Evolutionary conservation across 2,888 invertebrate genomes (phyloP).

Genomic region (Metacarcinus magister): DNA sequence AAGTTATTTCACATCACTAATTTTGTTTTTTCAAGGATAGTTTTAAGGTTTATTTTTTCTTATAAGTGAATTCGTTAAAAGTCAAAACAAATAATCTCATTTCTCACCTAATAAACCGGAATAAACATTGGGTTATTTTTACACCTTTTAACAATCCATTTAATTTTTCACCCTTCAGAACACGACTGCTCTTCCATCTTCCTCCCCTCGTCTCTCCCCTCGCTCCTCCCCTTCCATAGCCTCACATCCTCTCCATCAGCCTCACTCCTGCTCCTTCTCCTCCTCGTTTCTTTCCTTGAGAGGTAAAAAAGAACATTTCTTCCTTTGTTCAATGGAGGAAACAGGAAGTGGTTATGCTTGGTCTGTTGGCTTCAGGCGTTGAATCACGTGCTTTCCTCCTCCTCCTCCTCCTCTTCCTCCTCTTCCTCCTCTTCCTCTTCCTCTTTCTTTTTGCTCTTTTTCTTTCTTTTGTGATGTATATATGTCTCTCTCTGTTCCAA

Average conservation of each 20-base stretch:
- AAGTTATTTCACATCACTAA: too few relatives aligned
- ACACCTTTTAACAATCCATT: neutral
- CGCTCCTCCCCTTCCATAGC: too few relatives aligned
- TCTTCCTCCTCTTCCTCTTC: neutral
- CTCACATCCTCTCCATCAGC: neutral
- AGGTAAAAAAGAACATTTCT: neutral
- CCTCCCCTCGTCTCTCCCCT: neutral
- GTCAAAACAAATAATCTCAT: too few relatives aligned
- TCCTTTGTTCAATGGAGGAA: neutral
- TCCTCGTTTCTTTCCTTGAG: neutral
- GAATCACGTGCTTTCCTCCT: neutral
- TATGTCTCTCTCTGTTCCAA: neutral
- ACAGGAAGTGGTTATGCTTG: neutral
- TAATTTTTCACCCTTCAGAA: slow-evolving; percentile 1
- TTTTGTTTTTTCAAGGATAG: too few relatives aligned
- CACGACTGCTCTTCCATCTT: neutral
- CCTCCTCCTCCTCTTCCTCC: neutral
- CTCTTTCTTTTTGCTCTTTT: neutral
- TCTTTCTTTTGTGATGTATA: neutral
- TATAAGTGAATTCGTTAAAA: too few relatives aligned
- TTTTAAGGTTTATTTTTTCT: too few relatives aligned
- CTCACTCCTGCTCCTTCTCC: neutral
- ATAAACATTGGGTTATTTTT: neutral
- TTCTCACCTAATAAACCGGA: neutral
- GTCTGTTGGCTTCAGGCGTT: neutral